A percentile compares a stretch with the other conserved stretches of the same genome.
Evolutionary conservation across 2,888 invertebrate species (phyloP).

Genomic region (Linyphia triangularis): DNA sequence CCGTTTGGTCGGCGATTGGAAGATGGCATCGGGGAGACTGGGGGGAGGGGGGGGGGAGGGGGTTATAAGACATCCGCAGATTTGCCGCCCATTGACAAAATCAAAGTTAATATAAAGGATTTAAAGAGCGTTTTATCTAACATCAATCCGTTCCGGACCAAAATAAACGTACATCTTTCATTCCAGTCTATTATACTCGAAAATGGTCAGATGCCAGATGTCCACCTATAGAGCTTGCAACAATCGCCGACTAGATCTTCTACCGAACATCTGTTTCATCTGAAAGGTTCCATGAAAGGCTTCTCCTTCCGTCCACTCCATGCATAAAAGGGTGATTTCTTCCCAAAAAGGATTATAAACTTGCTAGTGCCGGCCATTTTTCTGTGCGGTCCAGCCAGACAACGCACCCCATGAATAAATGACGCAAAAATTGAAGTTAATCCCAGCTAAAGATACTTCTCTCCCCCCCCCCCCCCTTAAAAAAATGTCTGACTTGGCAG

Average conservation of each 20-base stretch:
- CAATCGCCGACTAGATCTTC: constrained; percentile 11
- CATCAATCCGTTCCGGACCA: too few species aligned
- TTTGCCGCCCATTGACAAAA: too few species aligned
- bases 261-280: neutral
- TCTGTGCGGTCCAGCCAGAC: neutral
- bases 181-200: too few species aligned
- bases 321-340: constrained; percentile 28
- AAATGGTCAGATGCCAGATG: constrained; percentile 1
- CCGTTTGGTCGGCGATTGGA: too few species aligned
- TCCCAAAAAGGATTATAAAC: constrained; percentile 33
- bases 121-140: too few species aligned
- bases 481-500: too few species aligned
- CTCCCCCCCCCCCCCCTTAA: too few species aligned
- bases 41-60: too few species aligned
- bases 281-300: neutral
- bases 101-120: too few species aligned
- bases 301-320: neutral
- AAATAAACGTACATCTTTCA: too few species aligned
- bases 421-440: constrained; percentile 14
- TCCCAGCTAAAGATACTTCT: constrained; percentile 26
- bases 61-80: too few species aligned
- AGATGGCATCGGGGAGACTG: too few species aligned
- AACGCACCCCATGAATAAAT: constrained; percentile 5
- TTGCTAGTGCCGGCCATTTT: neutral
- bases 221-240: neutral